Percentiles rank a stretch among this genome's conserved stretches.
Conservation (phyloP, 2,888 invertebrate genomes). For the Zeuzera pyrina region DNA sequence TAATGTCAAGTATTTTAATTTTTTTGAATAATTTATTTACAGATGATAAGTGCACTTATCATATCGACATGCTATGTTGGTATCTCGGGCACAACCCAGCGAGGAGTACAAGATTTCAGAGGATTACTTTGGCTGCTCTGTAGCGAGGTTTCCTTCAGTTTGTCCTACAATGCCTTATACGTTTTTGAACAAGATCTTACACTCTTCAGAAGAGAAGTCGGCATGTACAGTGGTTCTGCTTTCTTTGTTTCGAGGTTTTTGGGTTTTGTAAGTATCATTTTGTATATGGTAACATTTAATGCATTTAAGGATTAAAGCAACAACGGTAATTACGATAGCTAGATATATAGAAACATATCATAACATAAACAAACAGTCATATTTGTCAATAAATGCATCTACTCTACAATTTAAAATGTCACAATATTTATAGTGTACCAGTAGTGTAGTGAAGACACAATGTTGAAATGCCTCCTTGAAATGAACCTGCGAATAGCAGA, state of each 20-base stretch:
- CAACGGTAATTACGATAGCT: too few species aligned
- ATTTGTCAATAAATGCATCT: too few species aligned
- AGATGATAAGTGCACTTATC: constrained; percentile 55
- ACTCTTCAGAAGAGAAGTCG: constrained; percentile 56
- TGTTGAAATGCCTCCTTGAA: too few species aligned
- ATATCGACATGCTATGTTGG: constrained; percentile 54
- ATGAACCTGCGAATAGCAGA: too few species aligned
- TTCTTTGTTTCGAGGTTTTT: constrained; percentile 49
- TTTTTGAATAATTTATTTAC: constrained; percentile 8
- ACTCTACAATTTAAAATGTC: too few species aligned
- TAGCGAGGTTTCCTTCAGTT: constrained; percentile 60
- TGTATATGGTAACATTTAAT: too few species aligned
- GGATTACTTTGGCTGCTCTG: constrained; percentile 65
- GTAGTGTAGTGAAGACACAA: too few species aligned
- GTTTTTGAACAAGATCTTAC: constrained; percentile 50
- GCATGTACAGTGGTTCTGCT: constrained; percentile 53
- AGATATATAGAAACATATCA: too few species aligned
- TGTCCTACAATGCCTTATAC: constrained; percentile 59
- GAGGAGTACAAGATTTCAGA: constrained; percentile 56
- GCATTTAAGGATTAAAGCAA: too few species aligned
- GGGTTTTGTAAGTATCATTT: constrained; percentile 50
- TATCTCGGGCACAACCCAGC: constrained; percentile 51
- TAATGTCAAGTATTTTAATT: neutral
- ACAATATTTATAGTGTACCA: too few species aligned
- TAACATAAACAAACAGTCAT: too few species aligned